phyloP scores from a whole-genome alignment of 2,113 vertebrate species.

The Aptenodytes forsteri region DNA sequence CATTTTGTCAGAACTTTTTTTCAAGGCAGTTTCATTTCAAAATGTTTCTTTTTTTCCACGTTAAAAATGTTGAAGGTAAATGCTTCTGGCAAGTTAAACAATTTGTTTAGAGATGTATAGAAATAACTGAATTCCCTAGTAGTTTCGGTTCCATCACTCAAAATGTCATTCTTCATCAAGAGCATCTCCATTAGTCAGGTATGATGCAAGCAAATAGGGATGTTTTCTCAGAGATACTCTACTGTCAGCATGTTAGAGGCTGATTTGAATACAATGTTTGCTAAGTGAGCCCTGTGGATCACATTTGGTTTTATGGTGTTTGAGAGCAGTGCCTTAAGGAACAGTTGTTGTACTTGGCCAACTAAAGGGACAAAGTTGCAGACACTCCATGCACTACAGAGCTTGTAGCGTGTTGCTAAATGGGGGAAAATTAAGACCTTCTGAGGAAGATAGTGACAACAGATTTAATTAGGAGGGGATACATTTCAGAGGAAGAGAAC shows the following conservation, averaged over 20 bases:
- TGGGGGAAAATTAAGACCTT: not conserved
- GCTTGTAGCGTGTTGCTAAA: not conserved
- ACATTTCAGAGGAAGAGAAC: not conserved
- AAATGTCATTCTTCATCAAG: not conserved
- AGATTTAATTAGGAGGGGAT: not conserved
- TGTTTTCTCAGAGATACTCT: not conserved
- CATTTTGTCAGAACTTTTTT: not conserved
- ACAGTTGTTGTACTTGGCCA: not conserved
- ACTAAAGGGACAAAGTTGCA: not conserved
- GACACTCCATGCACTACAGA: accelerated
- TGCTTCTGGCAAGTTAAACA: not conserved
- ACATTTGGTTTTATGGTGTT: not conserved
- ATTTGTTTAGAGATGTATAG: not conserved
- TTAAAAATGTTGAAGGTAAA: not conserved
- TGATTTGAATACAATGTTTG: not conserved
- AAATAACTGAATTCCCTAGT: not conserved
- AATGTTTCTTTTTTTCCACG: not conserved
- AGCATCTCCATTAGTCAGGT: not conserved
- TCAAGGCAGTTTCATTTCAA: not conserved
- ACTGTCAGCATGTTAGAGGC: not conserved
- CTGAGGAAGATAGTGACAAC: not conserved
- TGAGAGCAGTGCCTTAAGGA: not conserved
- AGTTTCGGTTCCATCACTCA: not conserved
- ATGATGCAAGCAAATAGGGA: not conserved
- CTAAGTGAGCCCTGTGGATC: not conserved